Percentiles rank a stretch among this genome's conserved stretches.
Evolutionary conservation across 2,888 invertebrate species (phyloP).

Genomic region (Hirudinaria manillensis): DNA sequence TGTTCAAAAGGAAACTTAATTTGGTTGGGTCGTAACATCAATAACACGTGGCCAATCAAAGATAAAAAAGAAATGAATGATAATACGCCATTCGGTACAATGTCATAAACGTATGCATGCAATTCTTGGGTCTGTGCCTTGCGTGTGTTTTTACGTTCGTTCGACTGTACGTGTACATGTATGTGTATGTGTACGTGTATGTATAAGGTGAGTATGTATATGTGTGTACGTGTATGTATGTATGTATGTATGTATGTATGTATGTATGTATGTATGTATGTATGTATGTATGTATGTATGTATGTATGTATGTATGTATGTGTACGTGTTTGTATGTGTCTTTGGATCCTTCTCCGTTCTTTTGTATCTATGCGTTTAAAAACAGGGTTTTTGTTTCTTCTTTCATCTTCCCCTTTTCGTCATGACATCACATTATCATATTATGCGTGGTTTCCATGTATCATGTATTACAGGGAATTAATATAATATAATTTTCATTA

Average conservation of each 20-base stretch:
- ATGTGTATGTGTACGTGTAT: conserved; percentile 18
- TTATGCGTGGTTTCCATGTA: not conserved
- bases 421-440: not conserved
- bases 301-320: conserved; percentile 29
- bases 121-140: no score
- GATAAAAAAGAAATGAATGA: no score
- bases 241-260: conserved; percentile 31
- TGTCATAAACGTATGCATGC: no score
- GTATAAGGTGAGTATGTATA: conserved; percentile 24
- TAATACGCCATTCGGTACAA: no score
- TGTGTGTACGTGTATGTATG: conserved; percentile 30
- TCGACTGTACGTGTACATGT: conserved; percentile 12
- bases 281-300: conserved; percentile 31
- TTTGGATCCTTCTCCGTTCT: not conserved
- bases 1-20: no score
- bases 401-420: not conserved
- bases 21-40: no score
- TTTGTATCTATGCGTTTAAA: conserved; percentile 21
- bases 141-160: not conserved
- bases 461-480: not conserved
- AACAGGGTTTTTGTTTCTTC: not conserved
- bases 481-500: not conserved
- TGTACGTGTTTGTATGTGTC: not conserved
- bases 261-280: conserved; percentile 26
- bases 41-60: no score